phyloP scores from a whole-genome alignment of 2,113 vertebrate species.

The Herpailurus yagouaroundi region DNA sequence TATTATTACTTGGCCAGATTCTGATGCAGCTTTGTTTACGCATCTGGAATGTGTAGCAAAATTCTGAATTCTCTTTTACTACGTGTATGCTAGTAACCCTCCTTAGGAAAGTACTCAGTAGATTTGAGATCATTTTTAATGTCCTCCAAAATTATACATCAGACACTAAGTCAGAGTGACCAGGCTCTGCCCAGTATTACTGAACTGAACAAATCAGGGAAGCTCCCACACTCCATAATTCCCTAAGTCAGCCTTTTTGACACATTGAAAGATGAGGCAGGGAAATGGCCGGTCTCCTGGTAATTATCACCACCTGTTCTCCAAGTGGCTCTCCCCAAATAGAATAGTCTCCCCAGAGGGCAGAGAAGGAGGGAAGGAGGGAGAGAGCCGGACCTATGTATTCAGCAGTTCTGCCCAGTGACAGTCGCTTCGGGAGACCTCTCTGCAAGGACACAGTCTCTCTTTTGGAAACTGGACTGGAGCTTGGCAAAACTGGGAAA shows the following conservation, averaged over 20 bases:
- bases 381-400: background rate
- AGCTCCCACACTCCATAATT: background rate
- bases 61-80: background rate
- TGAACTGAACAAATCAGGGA: background rate
- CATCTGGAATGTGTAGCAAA: background rate
- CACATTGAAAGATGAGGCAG: constrained; percentile 56
- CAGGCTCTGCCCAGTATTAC: background rate
- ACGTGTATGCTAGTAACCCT: background rate
- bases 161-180: background rate
- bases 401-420: background rate
- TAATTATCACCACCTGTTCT: constrained; percentile 43
- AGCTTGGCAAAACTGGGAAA: background rate
- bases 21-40: background rate
- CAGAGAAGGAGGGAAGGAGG: background rate
- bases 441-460: background rate
- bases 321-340: background rate
- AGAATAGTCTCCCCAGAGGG: background rate
- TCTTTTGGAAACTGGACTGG: background rate
- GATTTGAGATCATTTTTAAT: background rate
- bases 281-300: constrained; percentile 32
- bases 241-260: constrained; percentile 21
- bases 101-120: background rate
- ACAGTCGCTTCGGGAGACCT: background rate
- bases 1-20: background rate
- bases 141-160: background rate